These are phyloP conservation scores for Drosophila nr. medialis DNA, from an alignment of 2,888 invertebrate genomes.

Conservation along the genomic window DNA sequence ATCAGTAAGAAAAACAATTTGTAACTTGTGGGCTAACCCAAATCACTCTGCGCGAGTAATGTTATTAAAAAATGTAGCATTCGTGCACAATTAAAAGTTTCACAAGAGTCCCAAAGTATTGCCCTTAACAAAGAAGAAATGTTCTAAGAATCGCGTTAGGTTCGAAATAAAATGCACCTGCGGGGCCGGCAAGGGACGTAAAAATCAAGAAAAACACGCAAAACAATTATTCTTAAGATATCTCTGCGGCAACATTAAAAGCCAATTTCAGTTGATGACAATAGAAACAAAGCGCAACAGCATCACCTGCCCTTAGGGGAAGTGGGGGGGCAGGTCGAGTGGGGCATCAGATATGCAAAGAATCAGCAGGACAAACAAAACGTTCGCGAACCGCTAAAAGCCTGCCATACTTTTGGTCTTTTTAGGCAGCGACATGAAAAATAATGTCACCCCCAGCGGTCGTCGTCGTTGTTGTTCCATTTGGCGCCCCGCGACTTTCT, in stretches of 20 bases:
- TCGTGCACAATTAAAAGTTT: constrained; percentile 50
- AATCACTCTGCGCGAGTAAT: constrained; percentile 30
- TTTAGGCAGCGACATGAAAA: constrained; percentile 80
- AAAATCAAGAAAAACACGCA: constrained; percentile 82
- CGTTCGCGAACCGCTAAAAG: constrained; percentile 47
- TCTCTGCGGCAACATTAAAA: constrained; percentile 85
- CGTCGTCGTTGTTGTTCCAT: constrained; percentile 12
- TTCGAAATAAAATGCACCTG: constrained; percentile 68
- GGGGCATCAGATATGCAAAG: constrained; percentile 72
- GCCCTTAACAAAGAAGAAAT: constrained; percentile 63
- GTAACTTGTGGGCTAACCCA: not conserved
- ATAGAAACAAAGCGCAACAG: constrained; percentile 72
- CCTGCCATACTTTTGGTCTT: constrained; percentile 45
- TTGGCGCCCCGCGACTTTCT: constrained; percentile 30
- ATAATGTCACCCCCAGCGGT: constrained; percentile 82
- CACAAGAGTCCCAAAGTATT: constrained; percentile 30
- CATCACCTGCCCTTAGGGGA: constrained; percentile 67
- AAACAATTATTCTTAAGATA: constrained; percentile 85
- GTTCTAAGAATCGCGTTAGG: constrained; percentile 43
- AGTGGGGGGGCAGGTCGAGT: constrained; percentile 30
- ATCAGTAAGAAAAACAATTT: not conserved
- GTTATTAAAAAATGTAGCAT: constrained; percentile 35
- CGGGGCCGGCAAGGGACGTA: constrained; percentile 49
- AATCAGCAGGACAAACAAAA: constrained; percentile 80
- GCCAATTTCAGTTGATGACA: constrained; percentile 85